Evolutionary conservation across 2,113 vertebrate species (phyloP).

Genomic region (Campylomormyrus numenius): DNA sequence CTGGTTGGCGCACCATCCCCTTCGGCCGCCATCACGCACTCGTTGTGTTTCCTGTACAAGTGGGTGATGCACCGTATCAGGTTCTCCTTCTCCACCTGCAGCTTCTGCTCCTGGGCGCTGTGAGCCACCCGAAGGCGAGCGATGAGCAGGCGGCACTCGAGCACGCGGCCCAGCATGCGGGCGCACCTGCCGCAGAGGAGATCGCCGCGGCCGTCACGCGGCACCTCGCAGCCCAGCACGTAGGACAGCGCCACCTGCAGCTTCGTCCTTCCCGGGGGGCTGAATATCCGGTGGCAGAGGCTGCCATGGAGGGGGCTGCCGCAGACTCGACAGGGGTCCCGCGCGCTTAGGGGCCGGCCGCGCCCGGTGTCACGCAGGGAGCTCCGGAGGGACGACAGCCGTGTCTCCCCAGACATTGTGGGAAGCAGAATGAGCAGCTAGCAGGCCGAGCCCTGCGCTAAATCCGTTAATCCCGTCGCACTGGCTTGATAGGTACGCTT

Average conservation of each 20-base stretch:
- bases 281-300: constrained; percentile 66
- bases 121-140: constrained; percentile 50
- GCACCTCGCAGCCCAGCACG: constrained; percentile 53
- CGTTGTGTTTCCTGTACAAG: constrained; percentile 58
- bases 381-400: not conserved
- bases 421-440: not conserved
- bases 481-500: not conserved
- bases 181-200: constrained; percentile 66
- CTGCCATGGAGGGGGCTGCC: constrained; percentile 48
- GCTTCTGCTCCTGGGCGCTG: constrained; percentile 42
- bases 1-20: not conserved
- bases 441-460: not conserved
- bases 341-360: constrained; percentile 36
- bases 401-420: not conserved
- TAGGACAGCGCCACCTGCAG: constrained; percentile 61
- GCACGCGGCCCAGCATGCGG: constrained; percentile 60
- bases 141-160: constrained; percentile 53
- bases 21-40: not conserved
- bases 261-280: constrained; percentile 47
- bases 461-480: constrained; percentile 19
- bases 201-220: constrained; percentile 55
- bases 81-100: constrained; percentile 53
- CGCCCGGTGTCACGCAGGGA: not conserved
- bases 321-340: constrained; percentile 60
- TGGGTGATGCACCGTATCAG: constrained; percentile 55